Conservation (phyloP, 2,113 vertebrate species). For the Thermophis baileyi region DNA sequence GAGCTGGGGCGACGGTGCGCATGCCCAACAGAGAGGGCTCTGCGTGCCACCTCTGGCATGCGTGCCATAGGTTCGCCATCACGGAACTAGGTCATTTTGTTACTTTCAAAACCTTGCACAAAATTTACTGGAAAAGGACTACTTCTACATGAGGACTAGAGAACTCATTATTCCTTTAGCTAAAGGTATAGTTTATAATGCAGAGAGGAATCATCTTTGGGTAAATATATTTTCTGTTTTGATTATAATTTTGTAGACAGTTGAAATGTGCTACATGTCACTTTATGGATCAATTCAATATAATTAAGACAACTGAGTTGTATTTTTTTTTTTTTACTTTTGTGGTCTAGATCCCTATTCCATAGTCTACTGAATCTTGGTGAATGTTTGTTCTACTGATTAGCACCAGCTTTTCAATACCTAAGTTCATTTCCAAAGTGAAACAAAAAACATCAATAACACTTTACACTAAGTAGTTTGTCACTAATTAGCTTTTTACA, state of each 20-base stretch:
- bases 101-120: neutral
- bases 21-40: too few species aligned
- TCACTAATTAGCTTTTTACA: neutral
- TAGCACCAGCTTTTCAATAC: neutral
- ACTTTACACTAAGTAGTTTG: conserved; percentile 1
- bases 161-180: neutral
- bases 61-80: too few species aligned
- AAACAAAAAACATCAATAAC: neutral
- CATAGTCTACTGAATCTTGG: neutral
- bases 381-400: neutral
- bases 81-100: neutral
- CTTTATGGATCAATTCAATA: neutral
- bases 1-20: too few species aligned
- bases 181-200: neutral
- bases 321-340: neutral
- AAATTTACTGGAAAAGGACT: neutral
- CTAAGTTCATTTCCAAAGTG: neutral
- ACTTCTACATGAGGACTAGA: neutral
- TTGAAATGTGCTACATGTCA: neutral
- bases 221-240: neutral
- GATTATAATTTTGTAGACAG: neutral
- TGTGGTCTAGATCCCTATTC: neutral
- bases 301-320: neutral
- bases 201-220: neutral
- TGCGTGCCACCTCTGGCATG: too few species aligned